A percentile compares a stretch with the other conserved stretches of the same genome.
Evolutionary conservation across 2,888 invertebrate genomes (phyloP).

Genomic region (Tortrix viridana): DNA sequence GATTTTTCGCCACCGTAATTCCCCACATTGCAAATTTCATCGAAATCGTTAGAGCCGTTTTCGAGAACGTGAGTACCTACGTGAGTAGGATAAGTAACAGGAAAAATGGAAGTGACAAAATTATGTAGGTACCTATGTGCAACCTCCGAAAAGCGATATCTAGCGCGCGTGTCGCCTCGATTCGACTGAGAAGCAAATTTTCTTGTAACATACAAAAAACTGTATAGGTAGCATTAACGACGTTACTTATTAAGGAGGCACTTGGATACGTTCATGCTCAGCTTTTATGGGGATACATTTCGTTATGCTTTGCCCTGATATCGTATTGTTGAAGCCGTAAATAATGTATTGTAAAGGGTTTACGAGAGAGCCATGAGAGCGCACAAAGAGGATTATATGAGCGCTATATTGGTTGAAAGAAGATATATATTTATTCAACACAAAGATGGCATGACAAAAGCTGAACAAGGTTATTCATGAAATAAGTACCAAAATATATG

Average conservation of each 20-base stretch:
- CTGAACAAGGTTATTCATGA: conserved; percentile 23
- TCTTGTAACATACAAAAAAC: conserved; percentile 22
- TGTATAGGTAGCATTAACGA: conserved; percentile 22
- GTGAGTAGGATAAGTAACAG: no score
- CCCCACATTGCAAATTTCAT: no score
- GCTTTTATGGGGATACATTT: conserved; percentile 30
- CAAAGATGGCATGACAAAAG: conserved; percentile 30
- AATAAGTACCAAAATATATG: neutral
- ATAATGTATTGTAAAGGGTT: conserved; percentile 35
- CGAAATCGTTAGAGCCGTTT: no score
- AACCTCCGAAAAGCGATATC: conserved; percentile 3
- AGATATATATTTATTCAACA: conserved; percentile 26
- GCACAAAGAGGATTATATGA: conserved; percentile 30
- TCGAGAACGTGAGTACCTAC: no score
- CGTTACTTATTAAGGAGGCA: conserved; percentile 21
- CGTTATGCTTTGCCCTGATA: conserved; percentile 31
- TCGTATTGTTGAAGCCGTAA: conserved; percentile 31
- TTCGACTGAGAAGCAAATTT: conserved; percentile 30
- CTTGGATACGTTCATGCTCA: conserved; percentile 14
- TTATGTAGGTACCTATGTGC: neutral
- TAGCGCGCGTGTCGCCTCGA: conserved; percentile 11
- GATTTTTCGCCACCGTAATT: no score
- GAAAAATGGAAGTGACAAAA: neutral
- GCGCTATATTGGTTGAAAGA: conserved; percentile 23
- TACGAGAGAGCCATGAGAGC: conserved; percentile 31